These are phyloP conservation scores for Tetragonisca angustula DNA, from an alignment of 2,888 invertebrate species.

Conservation along the genomic window DNA sequence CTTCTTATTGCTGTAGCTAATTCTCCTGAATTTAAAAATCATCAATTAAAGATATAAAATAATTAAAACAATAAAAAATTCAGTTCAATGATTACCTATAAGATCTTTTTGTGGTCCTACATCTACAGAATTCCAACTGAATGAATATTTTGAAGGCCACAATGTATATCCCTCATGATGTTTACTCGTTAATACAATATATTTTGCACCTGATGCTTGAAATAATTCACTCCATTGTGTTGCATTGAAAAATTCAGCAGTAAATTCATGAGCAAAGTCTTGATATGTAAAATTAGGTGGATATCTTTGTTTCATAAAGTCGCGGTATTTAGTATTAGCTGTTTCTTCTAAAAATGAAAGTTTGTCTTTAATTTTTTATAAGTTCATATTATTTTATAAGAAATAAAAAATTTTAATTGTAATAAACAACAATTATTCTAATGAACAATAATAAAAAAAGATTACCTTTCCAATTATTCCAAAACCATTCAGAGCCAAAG, in stretches of 20 bases:
- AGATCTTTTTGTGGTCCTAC: constrained; percentile 88
- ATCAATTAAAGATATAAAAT: neutral
- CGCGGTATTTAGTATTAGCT: constrained; percentile 81
- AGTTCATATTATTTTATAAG: neutral
- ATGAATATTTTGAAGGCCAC: constrained; percentile 88
- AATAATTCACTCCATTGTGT: constrained; percentile 94
- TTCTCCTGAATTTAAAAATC: constrained; percentile 85
- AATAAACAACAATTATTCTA: constrained; percentile 13
- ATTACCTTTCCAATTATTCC: constrained; percentile 92
- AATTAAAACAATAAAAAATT: neutral
- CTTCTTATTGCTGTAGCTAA: constrained; percentile 88
- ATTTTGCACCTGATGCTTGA: constrained; percentile 93
- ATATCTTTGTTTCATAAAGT: constrained; percentile 93
- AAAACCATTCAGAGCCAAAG: constrained; percentile 96
- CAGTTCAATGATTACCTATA: constrained; percentile 85
- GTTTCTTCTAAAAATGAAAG: constrained; percentile 80
- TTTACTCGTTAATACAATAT: constrained; percentile 87
- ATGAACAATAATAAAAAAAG: constrained; percentile 2
- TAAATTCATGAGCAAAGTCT: constrained; percentile 95
- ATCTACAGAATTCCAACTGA: constrained; percentile 88
- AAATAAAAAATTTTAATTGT: neutral
- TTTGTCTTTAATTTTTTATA: constrained; percentile 4
- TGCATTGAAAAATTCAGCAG: constrained; percentile 95
- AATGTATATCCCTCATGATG: constrained; percentile 88
- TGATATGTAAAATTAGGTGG: constrained; percentile 95